Percentiles rank a stretch among this genome's conserved stretches.
These are phyloP conservation scores for Ceratoteleas bidentatus DNA, from an alignment of 1,140 invertebrate species.

Conservation along the genomic window DNA sequence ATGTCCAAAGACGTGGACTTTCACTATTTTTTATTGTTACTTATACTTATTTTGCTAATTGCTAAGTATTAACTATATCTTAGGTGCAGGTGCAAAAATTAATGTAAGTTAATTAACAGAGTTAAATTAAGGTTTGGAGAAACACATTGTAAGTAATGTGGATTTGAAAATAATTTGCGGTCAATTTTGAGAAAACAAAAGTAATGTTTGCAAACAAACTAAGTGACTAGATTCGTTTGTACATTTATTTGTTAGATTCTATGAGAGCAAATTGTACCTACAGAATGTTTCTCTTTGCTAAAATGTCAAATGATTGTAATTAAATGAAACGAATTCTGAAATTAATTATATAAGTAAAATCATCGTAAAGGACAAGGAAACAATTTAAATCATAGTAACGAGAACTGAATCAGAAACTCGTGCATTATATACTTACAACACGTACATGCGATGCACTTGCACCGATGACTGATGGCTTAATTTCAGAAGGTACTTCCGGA, in stretches of 20 bases:
- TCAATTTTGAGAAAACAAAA: not conserved
- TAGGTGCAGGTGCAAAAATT: slow-evolving; percentile 33
- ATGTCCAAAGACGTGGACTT: not conserved
- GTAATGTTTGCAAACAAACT: no score
- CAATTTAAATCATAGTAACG: slow-evolving; percentile 19
- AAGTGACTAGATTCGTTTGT: no score
- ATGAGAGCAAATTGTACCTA: not conserved
- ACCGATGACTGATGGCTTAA: slow-evolving; percentile 72
- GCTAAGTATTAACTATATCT: not conserved
- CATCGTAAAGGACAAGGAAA: no score
- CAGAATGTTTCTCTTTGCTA: not conserved
- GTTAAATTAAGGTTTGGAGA: not conserved
- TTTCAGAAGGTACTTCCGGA: slow-evolving; percentile 76
- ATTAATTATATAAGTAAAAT: no score
- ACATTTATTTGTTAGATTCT: not conserved
- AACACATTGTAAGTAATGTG: not conserved
- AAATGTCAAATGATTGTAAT: no score
- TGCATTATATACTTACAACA: slow-evolving; percentile 81
- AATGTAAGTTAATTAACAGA: not conserved
- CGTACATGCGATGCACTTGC: slow-evolving; percentile 80
- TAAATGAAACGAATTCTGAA: no score
- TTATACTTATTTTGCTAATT: no score
- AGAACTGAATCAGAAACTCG: slow-evolving; percentile 74
- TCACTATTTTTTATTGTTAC: no score
- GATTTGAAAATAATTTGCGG: no score